phyloP scores from a whole-genome alignment of 2,888 invertebrate species.

The Caenorhabditis sp. region DNA sequence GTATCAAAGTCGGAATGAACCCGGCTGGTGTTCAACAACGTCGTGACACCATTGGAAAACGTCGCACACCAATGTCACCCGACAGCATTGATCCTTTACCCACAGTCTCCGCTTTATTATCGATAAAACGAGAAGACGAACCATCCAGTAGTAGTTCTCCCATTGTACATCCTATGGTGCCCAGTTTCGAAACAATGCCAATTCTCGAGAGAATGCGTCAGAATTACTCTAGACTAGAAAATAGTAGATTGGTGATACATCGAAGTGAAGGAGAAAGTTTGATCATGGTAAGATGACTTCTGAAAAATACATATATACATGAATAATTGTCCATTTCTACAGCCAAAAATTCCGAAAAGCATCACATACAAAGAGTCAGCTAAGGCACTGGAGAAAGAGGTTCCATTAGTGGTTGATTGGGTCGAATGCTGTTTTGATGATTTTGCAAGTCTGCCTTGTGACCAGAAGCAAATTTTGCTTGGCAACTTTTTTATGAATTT shows the following conservation, averaged over 20 bases:
- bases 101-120: no score
- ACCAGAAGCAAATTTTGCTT: slow-evolving; percentile 33
- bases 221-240: slow-evolving; percentile 36
- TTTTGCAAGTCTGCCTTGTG: slow-evolving; percentile 17
- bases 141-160: slow-evolving; percentile 2
- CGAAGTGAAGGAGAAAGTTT: slow-evolving; percentile 31
- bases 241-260: slow-evolving; percentile 25
- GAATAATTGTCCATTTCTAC: no score
- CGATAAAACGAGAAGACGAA: background rate
- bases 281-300: slow-evolving; percentile 12
- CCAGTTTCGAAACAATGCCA: slow-evolving; percentile 19
- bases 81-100: no score
- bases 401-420: slow-evolving; percentile 36
- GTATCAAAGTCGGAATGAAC: slow-evolving; percentile 28
- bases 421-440: slow-evolving; percentile 35
- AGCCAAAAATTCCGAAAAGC: slow-evolving; percentile 14
- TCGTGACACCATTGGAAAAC: slow-evolving; percentile 28
- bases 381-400: slow-evolving; percentile 15
- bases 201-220: slow-evolving; percentile 20
- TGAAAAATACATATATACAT: background rate
- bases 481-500: slow-evolving; percentile 33
- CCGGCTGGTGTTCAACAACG: slow-evolving; percentile 27
- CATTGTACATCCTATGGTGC: no score
- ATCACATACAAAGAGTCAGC: slow-evolving; percentile 26
- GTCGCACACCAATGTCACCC: background rate